Evolutionary conservation across 1,140 invertebrate species (phyloP).

Genomic region (Achroia grisella): DNA sequence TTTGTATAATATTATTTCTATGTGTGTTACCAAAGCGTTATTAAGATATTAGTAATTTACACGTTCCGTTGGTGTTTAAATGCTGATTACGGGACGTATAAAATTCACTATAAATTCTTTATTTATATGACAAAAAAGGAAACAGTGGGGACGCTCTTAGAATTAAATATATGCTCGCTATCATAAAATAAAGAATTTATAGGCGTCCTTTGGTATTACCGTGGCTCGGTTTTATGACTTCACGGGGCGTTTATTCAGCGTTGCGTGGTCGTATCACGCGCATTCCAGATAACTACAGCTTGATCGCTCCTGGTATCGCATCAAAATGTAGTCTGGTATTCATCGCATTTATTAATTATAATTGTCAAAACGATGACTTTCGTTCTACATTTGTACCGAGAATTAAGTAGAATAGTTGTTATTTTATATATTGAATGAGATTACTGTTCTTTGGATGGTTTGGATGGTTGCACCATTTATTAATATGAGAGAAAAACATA

Average conservation of each 20-base stretch:
- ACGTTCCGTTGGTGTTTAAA: conserved; percentile 26
- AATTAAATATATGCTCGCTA: conserved; percentile 67
- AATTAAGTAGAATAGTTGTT: no score
- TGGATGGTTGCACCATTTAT: no score
- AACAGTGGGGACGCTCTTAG: conserved; percentile 54
- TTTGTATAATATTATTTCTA: conserved; percentile 25
- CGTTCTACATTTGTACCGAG: no score
- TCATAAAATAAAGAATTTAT: conserved; percentile 72
- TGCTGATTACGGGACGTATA: conserved; percentile 38
- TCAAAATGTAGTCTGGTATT: conserved; percentile 10
- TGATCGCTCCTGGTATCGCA: conserved; percentile 24
- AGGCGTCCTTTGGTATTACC: conserved; percentile 64
- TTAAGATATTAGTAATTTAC: conserved; percentile 36
- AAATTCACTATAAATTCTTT: conserved; percentile 53
- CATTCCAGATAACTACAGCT: conserved; percentile 37
- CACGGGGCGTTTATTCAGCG: conserved; percentile 61
- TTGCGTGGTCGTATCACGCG: conserved; percentile 50
- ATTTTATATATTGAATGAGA: no score
- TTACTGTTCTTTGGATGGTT: no score
- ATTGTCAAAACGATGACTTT: no score
- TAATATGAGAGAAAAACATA: no score
- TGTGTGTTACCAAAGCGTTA: conserved; percentile 25
- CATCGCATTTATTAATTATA: neutral
- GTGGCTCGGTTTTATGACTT: conserved; percentile 63
- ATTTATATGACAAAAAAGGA: conserved; percentile 59